Base-by-base conservation (phyloP, 2,888 invertebrate genomes). In the Blera fallax region DNA sequence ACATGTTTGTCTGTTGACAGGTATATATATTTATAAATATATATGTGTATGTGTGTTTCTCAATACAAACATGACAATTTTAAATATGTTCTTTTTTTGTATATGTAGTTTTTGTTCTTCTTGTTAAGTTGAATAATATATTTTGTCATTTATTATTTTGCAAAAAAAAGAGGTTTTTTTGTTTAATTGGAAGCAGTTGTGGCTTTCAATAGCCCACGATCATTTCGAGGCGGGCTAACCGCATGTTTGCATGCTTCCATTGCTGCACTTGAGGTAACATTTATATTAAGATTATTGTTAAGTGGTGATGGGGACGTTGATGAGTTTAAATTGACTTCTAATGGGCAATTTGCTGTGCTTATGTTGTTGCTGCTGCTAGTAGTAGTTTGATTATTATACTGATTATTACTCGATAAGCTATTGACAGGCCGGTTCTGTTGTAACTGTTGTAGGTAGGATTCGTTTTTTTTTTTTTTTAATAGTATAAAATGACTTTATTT, bases 241-340 rank as follows among this genome's bases (percentile, higher is more conserved):
- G 88, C 87, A 74, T 88, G 88, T 72, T 88, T 88, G 45, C 88
- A 88, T 14, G 88, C 87, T 84, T 88, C 88, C 76, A 88, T 80
- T 48, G 88, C 70, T 83, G 81, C 78, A 67, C 77, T 87, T 87
- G 87, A 82, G 82, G 87, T 87, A 81, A 87, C 82, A 73, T 73
- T 82, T 77, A 82, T 56, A 52, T 77, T 87, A 82, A 82, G 80
- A 67, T 87, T 87, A 77, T 87, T 87, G 34, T 82, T 82, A 45
- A 87, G 65, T 78, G 87, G 52, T 79, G 85, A 73, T 54, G 85
- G 70, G 52, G 87, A 73, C 73, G 85, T 80, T 67, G 87, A 77
- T 58, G 87, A 80, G 74, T 82, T 80, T 82, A 87, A 72, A 79
- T 87, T 78, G 79, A 87, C 87, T 78, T 87, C 83, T 77, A 87